phyloP scores from a whole-genome alignment of 2,888 invertebrate genomes.

The Sepiola atlantica region DNA sequence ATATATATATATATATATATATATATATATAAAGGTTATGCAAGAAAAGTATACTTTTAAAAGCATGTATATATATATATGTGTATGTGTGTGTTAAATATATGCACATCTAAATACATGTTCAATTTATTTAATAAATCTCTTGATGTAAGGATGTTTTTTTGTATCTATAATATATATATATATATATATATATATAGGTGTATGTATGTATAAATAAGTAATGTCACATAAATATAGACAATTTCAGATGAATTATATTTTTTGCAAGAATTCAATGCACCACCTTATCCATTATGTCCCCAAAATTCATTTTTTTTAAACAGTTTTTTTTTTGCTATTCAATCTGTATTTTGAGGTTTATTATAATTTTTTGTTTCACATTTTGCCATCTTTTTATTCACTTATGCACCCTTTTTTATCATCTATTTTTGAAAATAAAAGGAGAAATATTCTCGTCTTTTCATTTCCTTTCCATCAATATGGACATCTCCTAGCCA shows the following conservation, averaged over 20 bases:
- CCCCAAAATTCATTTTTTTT: background rate
- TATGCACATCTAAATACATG: background rate
- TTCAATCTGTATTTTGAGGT: background rate
- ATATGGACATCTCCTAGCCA: constrained; percentile 6
- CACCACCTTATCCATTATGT: background rate
- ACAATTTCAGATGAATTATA: background rate
- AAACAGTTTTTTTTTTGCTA: background rate
- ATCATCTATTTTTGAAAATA: background rate
- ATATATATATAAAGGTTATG: background rate
- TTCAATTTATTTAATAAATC: background rate
- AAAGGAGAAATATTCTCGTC: background rate
- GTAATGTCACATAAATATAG: background rate
- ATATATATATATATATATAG: background rate
- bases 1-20: background rate
- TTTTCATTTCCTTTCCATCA: constrained; percentile 32
- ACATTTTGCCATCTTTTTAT: background rate
- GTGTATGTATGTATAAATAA: background rate
- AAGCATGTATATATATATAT: no score
- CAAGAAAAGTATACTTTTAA: no score
- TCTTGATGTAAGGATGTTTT: background rate
- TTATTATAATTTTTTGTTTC: background rate
- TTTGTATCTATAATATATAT: background rate
- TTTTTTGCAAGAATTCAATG: background rate
- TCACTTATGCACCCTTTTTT: background rate
- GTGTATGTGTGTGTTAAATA: no score